Evolutionary conservation across 2,888 invertebrate genomes (phyloP).

Genomic region (Oegoconia quadripuncta): DNA sequence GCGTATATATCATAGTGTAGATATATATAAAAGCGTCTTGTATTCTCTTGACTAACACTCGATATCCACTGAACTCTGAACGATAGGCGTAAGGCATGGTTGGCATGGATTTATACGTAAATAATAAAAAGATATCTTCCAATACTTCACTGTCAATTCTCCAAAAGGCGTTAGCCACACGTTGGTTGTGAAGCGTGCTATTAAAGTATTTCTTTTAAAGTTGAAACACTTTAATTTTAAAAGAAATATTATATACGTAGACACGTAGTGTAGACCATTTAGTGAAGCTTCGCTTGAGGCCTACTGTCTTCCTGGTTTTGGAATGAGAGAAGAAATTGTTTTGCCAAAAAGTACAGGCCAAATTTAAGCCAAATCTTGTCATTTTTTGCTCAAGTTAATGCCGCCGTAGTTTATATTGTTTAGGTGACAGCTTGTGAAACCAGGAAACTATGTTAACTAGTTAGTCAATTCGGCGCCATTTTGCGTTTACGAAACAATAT

Average conservation of each 20-base stretch:
- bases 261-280: slow-evolving; percentile 70
- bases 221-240: slow-evolving; percentile 33
- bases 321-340: slow-evolving; percentile 34
- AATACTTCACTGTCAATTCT: slow-evolving; percentile 69
- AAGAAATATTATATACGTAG: slow-evolving; percentile 57
- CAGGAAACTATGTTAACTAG: slow-evolving; percentile 11
- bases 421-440: slow-evolving; percentile 2
- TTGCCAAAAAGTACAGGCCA: slow-evolving; percentile 67
- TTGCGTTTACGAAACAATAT: slow-evolving; percentile 15
- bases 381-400: slow-evolving; percentile 49
- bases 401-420: slow-evolving; percentile 1
- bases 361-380: slow-evolving; percentile 49
- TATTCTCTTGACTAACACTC: slow-evolving; percentile 41
- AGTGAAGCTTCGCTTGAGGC: slow-evolving; percentile 71
- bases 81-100: slow-evolving; percentile 45
- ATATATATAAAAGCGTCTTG: slow-evolving; percentile 29
- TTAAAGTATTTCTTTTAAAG: slow-evolving; percentile 51
- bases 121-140: slow-evolving; percentile 47
- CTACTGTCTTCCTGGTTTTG: slow-evolving; percentile 60
- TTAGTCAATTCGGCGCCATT: slow-evolving; percentile 17
- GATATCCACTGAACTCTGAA: slow-evolving; percentile 15
- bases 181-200: slow-evolving; percentile 77
- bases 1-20: slow-evolving; percentile 35
- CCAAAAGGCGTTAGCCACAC: slow-evolving; percentile 67
- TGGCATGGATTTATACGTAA: slow-evolving; percentile 62